Evolutionary conservation across 2,113 vertebrate genomes (phyloP).

Genomic region (Axis porcinus): DNA sequence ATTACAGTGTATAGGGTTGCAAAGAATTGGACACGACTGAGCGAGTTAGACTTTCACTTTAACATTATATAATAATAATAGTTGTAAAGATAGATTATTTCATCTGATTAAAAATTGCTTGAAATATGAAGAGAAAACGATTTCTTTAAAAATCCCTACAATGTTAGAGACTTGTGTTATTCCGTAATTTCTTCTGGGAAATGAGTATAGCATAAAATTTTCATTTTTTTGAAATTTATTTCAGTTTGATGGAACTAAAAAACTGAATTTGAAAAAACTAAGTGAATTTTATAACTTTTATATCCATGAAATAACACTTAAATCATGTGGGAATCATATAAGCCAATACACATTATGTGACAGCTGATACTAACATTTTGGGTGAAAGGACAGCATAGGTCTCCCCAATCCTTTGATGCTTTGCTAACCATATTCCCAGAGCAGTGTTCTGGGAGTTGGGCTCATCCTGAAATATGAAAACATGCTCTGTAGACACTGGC

Average conservation of each 20-base stretch:
- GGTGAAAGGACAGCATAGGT: background rate
- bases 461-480: background rate
- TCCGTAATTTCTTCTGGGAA: background rate
- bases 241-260: background rate
- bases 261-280: background rate
- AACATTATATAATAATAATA: background rate
- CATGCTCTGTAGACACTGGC: background rate
- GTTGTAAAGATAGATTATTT: background rate
- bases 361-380: background rate
- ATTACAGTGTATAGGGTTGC: background rate
- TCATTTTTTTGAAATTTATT: constrained; percentile 2
- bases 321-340: background rate
- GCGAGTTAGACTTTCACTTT: background rate
- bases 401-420: background rate
- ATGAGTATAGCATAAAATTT: background rate
- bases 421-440: background rate
- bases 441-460: background rate
- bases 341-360: background rate
- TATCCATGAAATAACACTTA: background rate
- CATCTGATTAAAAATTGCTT: background rate
- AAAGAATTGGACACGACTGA: background rate
- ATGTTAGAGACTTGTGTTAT: background rate
- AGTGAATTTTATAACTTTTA: background rate
- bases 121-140: background rate
- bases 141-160: background rate